Percentiles rank a stretch among this genome's conserved stretches.
These are phyloP conservation scores for Zosterops borbonicus DNA, from an alignment of 2,113 vertebrate genomes.

Conservation along the genomic window DNA sequence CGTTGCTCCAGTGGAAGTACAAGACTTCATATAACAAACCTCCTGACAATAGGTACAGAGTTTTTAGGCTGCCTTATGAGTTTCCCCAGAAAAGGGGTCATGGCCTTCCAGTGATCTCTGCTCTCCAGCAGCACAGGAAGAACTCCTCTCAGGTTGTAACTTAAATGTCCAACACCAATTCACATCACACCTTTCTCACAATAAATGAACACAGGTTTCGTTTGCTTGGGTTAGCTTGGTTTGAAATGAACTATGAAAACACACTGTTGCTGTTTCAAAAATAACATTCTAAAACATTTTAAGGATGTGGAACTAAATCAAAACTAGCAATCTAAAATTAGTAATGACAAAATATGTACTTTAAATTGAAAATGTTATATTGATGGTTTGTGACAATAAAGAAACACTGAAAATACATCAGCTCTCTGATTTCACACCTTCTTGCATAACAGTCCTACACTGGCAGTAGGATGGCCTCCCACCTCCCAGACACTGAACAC, in stretches of 20 bases:
- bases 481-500: conserved; percentile 29
- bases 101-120: not conserved
- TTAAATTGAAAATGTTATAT: conserved; percentile 21
- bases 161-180: not conserved
- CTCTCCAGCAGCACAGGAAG: not conserved
- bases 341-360: conserved; percentile 23
- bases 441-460: conserved; percentile 48
- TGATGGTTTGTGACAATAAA: not conserved
- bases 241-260: conserved; percentile 8
- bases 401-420: not conserved
- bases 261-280: conserved; percentile 27
- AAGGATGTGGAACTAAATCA: not conserved
- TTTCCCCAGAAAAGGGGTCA: not conserved
- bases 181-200: not conserved
- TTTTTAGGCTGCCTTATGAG: not conserved
- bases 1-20: not conserved
- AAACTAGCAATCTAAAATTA: not conserved
- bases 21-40: not conserved
- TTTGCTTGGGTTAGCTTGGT: not conserved
- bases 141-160: not conserved
- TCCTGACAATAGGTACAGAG: not conserved
- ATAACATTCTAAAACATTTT: not conserved
- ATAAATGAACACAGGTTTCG: not conserved
- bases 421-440: conserved; percentile 36
- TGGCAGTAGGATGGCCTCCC: conserved; percentile 1